These are phyloP conservation scores for Peromyscus attwateri DNA, from an alignment of 2,797 vertebrate species.

Conservation along the genomic window DNA sequence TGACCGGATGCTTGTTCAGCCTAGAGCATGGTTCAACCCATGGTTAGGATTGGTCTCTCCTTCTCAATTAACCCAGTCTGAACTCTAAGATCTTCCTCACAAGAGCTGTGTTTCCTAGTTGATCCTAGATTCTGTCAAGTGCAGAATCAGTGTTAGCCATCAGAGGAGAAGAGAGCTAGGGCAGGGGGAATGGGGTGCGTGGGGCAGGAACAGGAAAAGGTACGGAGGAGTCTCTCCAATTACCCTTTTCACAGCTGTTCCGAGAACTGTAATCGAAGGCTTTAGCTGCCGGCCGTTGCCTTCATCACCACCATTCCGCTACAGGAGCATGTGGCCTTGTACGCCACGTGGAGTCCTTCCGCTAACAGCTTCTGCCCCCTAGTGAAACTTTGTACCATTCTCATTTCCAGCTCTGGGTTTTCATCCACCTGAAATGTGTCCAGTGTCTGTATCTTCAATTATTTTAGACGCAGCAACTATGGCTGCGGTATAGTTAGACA, in stretches of 20 bases:
- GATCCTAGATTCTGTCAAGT: not conserved
- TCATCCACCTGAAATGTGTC: not conserved
- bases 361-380: constrained; percentile 17
- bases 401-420: not conserved
- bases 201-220: not conserved
- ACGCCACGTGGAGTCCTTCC: not conserved
- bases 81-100: not conserved
- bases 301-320: not conserved
- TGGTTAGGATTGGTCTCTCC: not conserved
- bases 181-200: not conserved
- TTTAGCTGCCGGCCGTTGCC: not conserved
- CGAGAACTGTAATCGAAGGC: not conserved
- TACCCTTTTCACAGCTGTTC: not conserved
- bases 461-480: not conserved
- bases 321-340: not conserved
- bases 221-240: not conserved
- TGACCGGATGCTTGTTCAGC: not conserved
- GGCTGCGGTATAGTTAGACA: constrained; percentile 2
- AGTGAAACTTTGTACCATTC: not conserved
- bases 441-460: constrained; percentile 20
- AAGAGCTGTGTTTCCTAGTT: not conserved
- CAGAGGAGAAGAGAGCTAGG: too few species aligned
- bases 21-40: too few species aligned
- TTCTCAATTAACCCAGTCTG: not conserved
- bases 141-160: not conserved